Percentiles rank a stretch among this genome's conserved stretches.
Evolutionary conservation across 2,888 invertebrate genomes (phyloP).

Genomic region (Deilephila porcellus): DNA sequence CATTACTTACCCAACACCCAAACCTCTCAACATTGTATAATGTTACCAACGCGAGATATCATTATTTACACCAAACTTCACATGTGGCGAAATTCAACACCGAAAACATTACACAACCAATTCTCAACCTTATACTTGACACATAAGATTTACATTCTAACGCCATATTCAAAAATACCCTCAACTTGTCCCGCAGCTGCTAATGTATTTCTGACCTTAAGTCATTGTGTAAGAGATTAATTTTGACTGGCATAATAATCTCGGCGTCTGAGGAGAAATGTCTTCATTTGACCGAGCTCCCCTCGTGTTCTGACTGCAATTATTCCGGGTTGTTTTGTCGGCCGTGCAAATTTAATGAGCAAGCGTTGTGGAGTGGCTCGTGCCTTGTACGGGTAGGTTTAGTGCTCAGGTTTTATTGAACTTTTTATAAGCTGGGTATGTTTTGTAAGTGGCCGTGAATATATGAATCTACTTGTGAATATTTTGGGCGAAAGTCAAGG

Average conservation of each 20-base stretch:
- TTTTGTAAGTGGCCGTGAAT: too few relatives aligned
- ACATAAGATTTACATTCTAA: conserved; percentile 24
- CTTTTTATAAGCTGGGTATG: background rate
- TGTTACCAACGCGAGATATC: conserved; percentile 39
- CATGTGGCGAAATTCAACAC: conserved; percentile 55
- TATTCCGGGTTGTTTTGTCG: conserved; percentile 61
- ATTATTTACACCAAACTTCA: conserved; percentile 70
- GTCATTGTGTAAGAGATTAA: background rate
- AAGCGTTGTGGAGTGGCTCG: conserved; percentile 33
- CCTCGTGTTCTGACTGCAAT: conserved; percentile 56
- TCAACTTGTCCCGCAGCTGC: too few relatives aligned
- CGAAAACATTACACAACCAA: conserved; percentile 13
- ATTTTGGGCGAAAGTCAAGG: too few relatives aligned
- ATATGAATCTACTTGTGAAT: too few relatives aligned
- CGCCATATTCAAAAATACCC: background rate
- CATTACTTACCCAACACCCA: conserved; percentile 10
- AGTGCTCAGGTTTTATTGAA: conserved; percentile 16
- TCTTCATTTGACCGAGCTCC: conserved; percentile 64
- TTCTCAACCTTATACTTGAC: conserved; percentile 29
- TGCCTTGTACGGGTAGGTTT: conserved; percentile 9
- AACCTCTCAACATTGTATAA: conserved; percentile 21
- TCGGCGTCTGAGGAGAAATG: conserved; percentile 48
- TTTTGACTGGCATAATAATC: conserved; percentile 33
- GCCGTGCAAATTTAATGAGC: conserved; percentile 70
- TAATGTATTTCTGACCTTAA: background rate